These are phyloP conservation scores for Neofelis nebulosa DNA, from an alignment of 2,113 vertebrate species.

Conservation along the genomic window DNA sequence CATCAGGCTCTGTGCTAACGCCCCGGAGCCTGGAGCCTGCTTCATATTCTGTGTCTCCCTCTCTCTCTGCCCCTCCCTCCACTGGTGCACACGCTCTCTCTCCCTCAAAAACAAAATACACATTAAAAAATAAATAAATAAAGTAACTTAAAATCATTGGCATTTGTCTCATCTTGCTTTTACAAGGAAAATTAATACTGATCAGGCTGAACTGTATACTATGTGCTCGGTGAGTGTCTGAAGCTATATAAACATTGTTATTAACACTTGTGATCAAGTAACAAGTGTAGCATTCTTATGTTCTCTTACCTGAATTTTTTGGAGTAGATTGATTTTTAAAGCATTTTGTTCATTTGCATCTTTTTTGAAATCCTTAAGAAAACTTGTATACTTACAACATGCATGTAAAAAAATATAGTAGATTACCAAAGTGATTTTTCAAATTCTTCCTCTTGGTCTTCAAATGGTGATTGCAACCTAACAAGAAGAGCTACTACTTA, in stretches of 20 bases:
- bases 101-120: not conserved
- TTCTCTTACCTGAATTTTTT: not conserved
- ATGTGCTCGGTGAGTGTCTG: not conserved
- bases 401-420: not conserved
- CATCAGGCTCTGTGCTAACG: not conserved
- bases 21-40: not conserved
- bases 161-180: not conserved
- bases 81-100: not conserved
- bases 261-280: conserved; percentile 1
- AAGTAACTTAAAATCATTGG: not conserved
- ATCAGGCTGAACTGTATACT: not conserved
- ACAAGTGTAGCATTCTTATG: not conserved
- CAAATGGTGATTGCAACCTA: not conserved
- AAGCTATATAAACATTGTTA: not conserved
- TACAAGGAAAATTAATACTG: not conserved
- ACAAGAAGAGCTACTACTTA: not conserved
- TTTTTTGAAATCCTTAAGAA: not conserved
- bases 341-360: not conserved
- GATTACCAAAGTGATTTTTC: not conserved
- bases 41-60: not conserved
- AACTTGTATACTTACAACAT: not conserved
- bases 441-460: not conserved
- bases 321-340: not conserved
- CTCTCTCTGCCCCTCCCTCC: not conserved
- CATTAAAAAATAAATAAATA: not conserved